Percentiles rank a stretch among this genome's conserved stretches.
These are phyloP conservation scores for Podarcis siculus DNA, from an alignment of 2,797 vertebrate species.

Conservation along the genomic window DNA sequence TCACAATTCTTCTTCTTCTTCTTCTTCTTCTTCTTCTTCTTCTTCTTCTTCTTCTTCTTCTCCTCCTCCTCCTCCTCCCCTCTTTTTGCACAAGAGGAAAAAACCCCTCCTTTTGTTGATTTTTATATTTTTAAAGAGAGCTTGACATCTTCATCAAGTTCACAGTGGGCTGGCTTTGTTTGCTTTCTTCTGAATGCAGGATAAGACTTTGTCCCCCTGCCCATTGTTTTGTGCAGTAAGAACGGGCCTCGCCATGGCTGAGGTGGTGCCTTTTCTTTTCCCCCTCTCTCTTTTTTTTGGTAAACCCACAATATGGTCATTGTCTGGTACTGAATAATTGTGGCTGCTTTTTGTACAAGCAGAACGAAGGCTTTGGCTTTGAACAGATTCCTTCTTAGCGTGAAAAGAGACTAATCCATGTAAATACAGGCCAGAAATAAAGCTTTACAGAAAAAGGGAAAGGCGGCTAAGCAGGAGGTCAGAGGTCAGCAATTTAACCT, in stretches of 20 bases:
- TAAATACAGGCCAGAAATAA: conserved; percentile 98
- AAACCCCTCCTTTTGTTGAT: conserved; percentile 79
- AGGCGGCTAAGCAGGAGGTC: conserved; percentile 84
- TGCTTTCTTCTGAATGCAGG: conserved; percentile 97
- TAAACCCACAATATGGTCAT: conserved; percentile 99
- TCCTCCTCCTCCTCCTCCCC: too few species aligned
- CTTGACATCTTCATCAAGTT: conserved; percentile 99
- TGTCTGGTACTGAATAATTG: conserved; percentile 98
- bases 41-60: too few species aligned
- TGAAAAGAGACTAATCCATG: conserved; percentile 99
- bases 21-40: too few species aligned
- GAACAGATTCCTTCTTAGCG: conserved; percentile 97
- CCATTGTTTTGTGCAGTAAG: conserved; percentile 94
- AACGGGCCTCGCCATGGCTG: conserved; percentile 93
- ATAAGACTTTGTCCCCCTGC: conserved; percentile 84
- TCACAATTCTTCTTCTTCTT: too few species aligned
- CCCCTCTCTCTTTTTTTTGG: conserved; percentile 62
- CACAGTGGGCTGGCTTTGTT: conserved; percentile 97
- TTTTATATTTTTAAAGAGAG: conserved; percentile 88
- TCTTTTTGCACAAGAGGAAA: background rate
- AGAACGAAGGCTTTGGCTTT: conserved; percentile 96
- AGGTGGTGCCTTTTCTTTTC: conserved; percentile 77
- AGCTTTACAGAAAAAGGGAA: conserved; percentile 92
- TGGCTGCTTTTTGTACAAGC: conserved; percentile 98
- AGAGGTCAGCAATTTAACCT: conserved; percentile 99